Conservation (phyloP, 53 echinoderm and acorn worm genomes). For the Mesocentrotus franciscanus region DNA sequence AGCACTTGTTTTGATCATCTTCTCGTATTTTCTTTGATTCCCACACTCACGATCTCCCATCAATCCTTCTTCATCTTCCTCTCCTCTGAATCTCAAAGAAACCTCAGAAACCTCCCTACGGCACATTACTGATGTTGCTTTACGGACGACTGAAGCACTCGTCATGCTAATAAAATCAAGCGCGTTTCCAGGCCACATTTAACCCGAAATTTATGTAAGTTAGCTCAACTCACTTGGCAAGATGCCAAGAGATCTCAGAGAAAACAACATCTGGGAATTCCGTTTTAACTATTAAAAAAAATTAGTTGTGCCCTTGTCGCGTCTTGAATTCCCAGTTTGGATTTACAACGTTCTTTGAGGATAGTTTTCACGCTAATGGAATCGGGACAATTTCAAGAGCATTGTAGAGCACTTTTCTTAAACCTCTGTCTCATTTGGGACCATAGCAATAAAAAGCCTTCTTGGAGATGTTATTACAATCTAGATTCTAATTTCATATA, state of each 20-base stretch:
- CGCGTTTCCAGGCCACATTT: background rate
- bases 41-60: background rate
- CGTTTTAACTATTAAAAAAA: slow-evolving; percentile 8
- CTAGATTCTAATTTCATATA: too few relatives aligned
- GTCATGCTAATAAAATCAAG: slow-evolving; percentile 11
- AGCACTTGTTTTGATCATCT: background rate
- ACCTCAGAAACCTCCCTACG: background rate
- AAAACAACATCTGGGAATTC: background rate
- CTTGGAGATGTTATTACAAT: background rate
- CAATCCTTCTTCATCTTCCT: background rate
- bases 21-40: background rate
- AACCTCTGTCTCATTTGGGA: background rate
- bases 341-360: background rate
- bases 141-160: background rate
- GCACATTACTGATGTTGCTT: background rate
- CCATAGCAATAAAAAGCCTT: background rate
- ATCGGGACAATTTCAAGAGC: background rate
- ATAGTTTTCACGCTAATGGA: background rate
- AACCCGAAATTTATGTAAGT: background rate
- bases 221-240: background rate
- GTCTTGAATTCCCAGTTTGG: background rate
- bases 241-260: slow-evolving; percentile 28
- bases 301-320: background rate
- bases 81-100: background rate
- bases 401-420: background rate